Evolutionary conservation across 2,113 vertebrate species (phyloP), one percentile per base, ranked within the genome.

Genomic region (Phyllopteryx taeniolatus): DNA sequence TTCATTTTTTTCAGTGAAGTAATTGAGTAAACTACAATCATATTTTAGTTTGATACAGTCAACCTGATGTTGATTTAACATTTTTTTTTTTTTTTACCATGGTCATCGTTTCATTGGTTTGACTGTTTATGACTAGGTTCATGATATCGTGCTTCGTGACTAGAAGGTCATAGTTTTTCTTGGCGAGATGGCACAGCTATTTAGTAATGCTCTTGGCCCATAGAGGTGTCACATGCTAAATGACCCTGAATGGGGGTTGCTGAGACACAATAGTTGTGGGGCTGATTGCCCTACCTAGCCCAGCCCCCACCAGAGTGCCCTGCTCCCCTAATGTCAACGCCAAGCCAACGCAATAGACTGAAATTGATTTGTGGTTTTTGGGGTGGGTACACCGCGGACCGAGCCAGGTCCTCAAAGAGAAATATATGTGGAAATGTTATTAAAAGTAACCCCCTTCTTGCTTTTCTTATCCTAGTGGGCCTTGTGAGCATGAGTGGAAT

Each of bases 171-270:
- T 67, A 44, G 19, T 73, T 64, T 31, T 59, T 0, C 2, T 69
- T 42, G 66, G 71, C 15, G 54, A 80, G 81, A 68, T 89, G 89
- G 90, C 89, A 90, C 84, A 72, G 87, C 83, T 81, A 83, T 86
- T 92, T 89, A 86, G 81, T 46, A 79, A 83, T 85, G 71, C 77
- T 68, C 83, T 69, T 79, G 89, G 87, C 89, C 88, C 86, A 84
- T 68, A 67, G 85, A 89, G 86, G 89, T 90, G 89, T 92, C 88
- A 80, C 86, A 90, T 90, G 90, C 82, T 89, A 90, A 91, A 89
- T 89, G 85, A 91, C 89, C 90, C 90, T 86, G 89, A 91, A 90
- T 86, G 84, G 85, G 83, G 86, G 86, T 86, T 71, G 73, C 74
- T 64, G 49, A 73, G 85, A 86, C 85, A 92, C 91, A 91, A 92